A percentile compares a stretch with the other conserved stretches of the same genome.
phyloP scores from a whole-genome alignment of 2,113 vertebrate species.

The Spheniscus mendiculus region DNA sequence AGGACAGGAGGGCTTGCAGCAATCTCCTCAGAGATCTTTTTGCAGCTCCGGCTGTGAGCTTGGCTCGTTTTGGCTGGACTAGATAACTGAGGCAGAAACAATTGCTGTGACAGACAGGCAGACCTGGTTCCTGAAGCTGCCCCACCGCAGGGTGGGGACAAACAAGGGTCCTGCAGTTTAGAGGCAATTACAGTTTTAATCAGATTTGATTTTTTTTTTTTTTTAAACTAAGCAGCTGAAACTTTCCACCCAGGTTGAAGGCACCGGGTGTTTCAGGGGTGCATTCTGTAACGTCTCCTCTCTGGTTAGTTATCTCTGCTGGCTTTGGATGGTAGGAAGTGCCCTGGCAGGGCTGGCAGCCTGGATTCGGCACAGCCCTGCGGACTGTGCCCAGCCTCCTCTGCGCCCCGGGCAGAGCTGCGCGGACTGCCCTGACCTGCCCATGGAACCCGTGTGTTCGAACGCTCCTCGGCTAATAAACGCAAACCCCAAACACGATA shows the following conservation, averaged over 20 bases:
- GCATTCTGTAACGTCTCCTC: background rate
- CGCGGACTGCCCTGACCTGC: background rate
- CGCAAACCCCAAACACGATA: accelerated
- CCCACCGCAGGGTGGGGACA: background rate
- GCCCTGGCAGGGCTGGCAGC: background rate
- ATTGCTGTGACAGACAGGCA: background rate
- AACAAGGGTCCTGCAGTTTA: background rate
- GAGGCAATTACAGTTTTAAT: background rate
- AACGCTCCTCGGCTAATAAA: background rate
- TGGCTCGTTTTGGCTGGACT: background rate
- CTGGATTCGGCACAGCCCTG: background rate
- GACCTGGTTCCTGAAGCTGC: background rate
- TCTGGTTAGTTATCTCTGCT: background rate
- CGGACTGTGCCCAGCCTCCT: background rate
- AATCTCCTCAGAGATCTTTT: background rate
- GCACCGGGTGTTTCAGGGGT: background rate
- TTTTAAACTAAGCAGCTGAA: background rate
- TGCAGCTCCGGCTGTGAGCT: background rate
- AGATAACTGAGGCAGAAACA: conserved; percentile 18
- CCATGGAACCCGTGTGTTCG: background rate
- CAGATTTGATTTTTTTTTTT: background rate
- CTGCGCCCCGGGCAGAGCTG: background rate
- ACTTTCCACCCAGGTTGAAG: background rate
- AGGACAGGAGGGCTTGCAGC: background rate
- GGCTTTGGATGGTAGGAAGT: background rate